phyloP scores from a whole-genome alignment of 1,140 invertebrate species.

The Lethrus apterus region DNA sequence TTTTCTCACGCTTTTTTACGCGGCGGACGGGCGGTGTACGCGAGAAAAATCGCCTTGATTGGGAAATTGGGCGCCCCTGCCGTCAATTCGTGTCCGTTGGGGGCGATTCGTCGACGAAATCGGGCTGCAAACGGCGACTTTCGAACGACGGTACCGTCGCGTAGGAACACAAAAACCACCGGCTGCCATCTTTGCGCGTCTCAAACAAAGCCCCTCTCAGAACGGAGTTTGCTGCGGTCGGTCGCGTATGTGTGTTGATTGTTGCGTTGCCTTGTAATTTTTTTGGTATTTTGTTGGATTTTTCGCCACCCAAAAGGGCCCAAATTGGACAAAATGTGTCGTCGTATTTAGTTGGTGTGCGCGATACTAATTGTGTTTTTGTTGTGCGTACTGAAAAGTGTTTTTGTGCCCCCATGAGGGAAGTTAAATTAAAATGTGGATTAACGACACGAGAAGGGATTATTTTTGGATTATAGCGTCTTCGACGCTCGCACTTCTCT shows the following conservation, averaged over 20 bases:
- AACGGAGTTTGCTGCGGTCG: conserved; percentile 25
- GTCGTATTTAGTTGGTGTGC: conserved; percentile 2
- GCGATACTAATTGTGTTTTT: conserved; percentile 13
- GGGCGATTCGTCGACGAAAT: too few species aligned
- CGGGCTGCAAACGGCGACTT: too few species aligned
- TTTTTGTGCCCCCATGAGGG: conserved; percentile 33
- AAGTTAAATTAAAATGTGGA: conserved; percentile 39
- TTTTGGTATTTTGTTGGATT: conserved; percentile 14
- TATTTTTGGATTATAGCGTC: conserved; percentile 38
- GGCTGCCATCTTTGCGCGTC: conserved; percentile 28
- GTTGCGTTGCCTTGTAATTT: conserved; percentile 1
- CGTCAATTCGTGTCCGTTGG: too few species aligned
- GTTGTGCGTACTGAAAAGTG: neutral
- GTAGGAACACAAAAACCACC: conserved; percentile 28
- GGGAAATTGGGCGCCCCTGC: neutral
- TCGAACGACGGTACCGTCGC: too few species aligned
- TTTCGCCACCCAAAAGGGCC: too few species aligned
- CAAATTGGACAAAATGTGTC: too few species aligned
- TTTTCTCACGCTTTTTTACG: conserved; percentile 22
- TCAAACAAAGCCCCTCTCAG: conserved; percentile 27
- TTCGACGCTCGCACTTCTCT: conserved; percentile 20
- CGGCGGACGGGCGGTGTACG: too few species aligned
- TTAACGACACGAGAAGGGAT: conserved; percentile 39
- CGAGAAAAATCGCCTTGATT: too few species aligned
- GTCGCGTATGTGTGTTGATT: conserved; percentile 20